Evolutionary conservation across 2,797 vertebrate genomes (phyloP).

Genomic region (Molossus alvarezi): DNA sequence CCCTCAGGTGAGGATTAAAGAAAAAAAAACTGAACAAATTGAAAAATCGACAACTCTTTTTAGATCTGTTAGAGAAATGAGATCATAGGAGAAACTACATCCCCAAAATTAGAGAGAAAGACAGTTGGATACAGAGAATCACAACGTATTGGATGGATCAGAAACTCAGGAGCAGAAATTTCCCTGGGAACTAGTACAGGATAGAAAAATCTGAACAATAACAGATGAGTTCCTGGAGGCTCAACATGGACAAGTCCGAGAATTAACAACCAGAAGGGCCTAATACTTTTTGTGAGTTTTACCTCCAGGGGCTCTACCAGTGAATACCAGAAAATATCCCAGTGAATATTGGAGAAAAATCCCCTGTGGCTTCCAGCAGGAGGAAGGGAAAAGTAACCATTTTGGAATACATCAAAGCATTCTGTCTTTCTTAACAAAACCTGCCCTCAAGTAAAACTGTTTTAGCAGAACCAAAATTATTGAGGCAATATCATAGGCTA

Average conservation of each 20-base stretch:
- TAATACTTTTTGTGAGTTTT: background rate
- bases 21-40: background rate
- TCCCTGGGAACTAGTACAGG: background rate
- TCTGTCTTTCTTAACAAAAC: conserved; percentile 12
- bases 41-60: background rate
- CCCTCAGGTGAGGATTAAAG: no score
- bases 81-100: background rate
- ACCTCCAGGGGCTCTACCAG: background rate
- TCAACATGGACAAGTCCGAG: background rate
- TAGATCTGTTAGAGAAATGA: background rate
- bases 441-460: background rate
- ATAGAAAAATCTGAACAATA: background rate
- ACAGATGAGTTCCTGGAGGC: background rate
- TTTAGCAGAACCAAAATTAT: background rate
- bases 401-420: background rate
- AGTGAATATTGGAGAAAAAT: background rate
- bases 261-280: background rate
- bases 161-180: background rate
- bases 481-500: background rate
- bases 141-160: background rate
- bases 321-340: background rate
- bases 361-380: background rate
- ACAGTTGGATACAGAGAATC: background rate
- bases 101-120: background rate
- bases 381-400: background rate